Base-by-base conservation (phyloP, 2,113 vertebrate species). In the Elachura formosa region DNA sequence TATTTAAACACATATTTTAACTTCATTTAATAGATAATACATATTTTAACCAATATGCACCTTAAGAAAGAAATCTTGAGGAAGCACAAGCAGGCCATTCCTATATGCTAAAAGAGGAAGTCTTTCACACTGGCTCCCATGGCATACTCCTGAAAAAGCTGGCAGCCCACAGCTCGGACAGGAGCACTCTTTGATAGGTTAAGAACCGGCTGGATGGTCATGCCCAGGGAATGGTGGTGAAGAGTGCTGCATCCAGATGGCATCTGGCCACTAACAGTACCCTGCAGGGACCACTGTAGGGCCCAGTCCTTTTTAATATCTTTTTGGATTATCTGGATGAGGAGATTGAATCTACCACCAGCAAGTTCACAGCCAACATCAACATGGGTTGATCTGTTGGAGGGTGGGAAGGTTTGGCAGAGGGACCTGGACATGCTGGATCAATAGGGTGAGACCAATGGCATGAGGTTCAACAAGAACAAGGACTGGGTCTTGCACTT, bases 111-210 rank as follows among this genome's bases (percentile, higher is more conserved):
- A 41, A 82, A 75, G 40, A 29, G 1, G 54, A 78, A n/a, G 12
- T n/a, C 13, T 25, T 21, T 40, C 64, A 54, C 40, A 34, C 13
- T 0, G 0, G 9, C n/a, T 46, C 20, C 55, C 0, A 0, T 3
- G 7, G n/a, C 29, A 55, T 0, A 11, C 16, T 61, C 49, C 34
- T 46, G n/a, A 16, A 46, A 62, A 54, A 55, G 55, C 9, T 54
- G 55, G 46, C 19, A 15, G 29, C 11, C 24, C n/a, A 16, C 1
- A 0, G 2, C 24, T 8, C 40, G 29, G 74, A 55, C 8, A 62
- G 21, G n/a, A 6, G 56, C n/a, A 55, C 13, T 34, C 24, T 48
- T 24, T 9, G 7, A 34, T 49, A 34, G 25, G 14, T 9, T n/a
- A 80, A 23, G 43, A 66, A 14, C 23, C 23, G 45, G 45, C 15